Evolutionary conservation across 2,888 invertebrate species (phyloP).

Genomic region (Caenorhabditis sp.): DNA sequence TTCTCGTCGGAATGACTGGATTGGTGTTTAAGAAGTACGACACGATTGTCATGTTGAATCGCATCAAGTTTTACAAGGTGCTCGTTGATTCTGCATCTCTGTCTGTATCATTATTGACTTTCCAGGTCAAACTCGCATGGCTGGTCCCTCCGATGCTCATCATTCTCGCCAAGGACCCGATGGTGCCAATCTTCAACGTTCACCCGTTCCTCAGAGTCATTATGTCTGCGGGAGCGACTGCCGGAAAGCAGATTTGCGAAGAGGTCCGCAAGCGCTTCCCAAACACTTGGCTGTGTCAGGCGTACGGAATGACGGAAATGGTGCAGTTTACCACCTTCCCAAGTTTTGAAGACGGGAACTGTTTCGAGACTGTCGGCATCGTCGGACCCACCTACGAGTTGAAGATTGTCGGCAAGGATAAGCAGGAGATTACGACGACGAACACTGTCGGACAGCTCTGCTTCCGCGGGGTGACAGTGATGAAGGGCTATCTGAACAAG

Average conservation of each 20-base stretch:
- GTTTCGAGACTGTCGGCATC: constrained; percentile 58
- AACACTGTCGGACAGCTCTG: constrained; percentile 64
- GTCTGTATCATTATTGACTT: too few species aligned
- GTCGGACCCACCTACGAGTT: constrained; percentile 54
- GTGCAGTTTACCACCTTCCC: constrained; percentile 63
- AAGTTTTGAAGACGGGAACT: constrained; percentile 39
- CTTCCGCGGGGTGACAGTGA: constrained; percentile 68
- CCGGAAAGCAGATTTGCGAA: constrained; percentile 72
- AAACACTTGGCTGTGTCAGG: constrained; percentile 62
- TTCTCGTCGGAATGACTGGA: constrained; percentile 73
- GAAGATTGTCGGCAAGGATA: constrained; percentile 50
- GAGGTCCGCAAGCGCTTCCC: constrained; percentile 73
- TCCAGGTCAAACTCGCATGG: constrained; percentile 83
- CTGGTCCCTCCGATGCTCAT: constrained; percentile 91
- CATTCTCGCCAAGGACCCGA: constrained; percentile 87
- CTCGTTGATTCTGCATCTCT: too few species aligned
- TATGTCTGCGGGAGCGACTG: constrained; percentile 85
- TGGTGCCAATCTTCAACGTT: constrained; percentile 85
- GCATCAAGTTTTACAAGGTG: constrained; percentile 73
- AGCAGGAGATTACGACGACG: constrained; percentile 37
- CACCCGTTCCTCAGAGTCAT: constrained; percentile 86
- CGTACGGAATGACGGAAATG: constrained; percentile 66
- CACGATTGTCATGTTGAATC: constrained; percentile 68
- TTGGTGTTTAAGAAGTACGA: constrained; percentile 78
- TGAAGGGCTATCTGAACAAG: constrained; percentile 68